Conservation (phyloP, 2,888 invertebrate species). For the Drosophila parthenogenetica region DNA sequence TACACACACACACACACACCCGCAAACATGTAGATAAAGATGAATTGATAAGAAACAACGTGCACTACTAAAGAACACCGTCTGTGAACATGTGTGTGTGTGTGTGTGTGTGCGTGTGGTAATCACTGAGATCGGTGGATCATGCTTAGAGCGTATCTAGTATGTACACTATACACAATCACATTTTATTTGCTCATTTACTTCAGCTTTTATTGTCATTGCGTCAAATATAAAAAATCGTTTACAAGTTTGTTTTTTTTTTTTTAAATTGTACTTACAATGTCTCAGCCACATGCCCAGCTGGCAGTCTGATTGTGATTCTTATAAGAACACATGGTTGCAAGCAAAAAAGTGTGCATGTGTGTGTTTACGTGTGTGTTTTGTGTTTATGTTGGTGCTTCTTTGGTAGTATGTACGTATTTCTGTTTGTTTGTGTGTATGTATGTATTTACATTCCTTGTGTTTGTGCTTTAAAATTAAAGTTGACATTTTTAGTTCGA, state of each 20-base stretch:
- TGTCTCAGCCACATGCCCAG: conserved; percentile 22
- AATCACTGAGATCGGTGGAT: conserved; percentile 4
- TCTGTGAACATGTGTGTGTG: neutral
- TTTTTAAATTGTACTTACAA: conserved; percentile 22
- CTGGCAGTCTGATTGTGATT: conserved; percentile 22
- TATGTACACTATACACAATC: conserved; percentile 1
- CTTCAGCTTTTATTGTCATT: neutral
- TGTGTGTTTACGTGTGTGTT: neutral
- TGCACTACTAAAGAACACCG: conserved; percentile 21
- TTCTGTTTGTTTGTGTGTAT: too few relatives aligned
- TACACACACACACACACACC: conserved; percentile 1
- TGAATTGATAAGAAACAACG: conserved; percentile 46
- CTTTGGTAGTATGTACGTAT: too few relatives aligned
- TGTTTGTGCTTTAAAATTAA: too few relatives aligned
- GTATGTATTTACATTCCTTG: too few relatives aligned
- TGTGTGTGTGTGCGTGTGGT: too few relatives aligned
- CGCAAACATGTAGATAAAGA: conserved; percentile 37
- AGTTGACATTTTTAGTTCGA: too few relatives aligned
- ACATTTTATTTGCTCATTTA: too few relatives aligned
- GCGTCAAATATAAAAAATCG: conserved; percentile 9
- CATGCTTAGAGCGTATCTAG: neutral
- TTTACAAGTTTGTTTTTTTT: neutral
- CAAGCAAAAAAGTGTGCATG: neutral
- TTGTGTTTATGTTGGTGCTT: too few relatives aligned
- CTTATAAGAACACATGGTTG: neutral